Conservation (phyloP, 2,888 invertebrate genomes). For the Aplocera efformata region DNA sequence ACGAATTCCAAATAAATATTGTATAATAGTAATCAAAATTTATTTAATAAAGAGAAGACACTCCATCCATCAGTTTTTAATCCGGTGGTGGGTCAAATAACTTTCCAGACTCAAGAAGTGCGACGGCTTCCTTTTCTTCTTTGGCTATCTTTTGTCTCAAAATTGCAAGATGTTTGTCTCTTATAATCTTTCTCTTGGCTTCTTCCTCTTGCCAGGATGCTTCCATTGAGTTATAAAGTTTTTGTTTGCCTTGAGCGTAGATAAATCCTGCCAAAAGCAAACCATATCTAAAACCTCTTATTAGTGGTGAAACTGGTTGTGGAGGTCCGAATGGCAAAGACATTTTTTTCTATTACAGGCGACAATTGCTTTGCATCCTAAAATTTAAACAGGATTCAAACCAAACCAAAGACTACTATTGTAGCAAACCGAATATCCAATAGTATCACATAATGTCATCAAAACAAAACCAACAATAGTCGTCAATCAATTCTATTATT, state of each 20-base stretch:
- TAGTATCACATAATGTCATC: background rate
- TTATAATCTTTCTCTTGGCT: conserved; percentile 51
- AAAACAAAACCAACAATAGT: background rate
- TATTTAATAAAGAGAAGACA: too few relatives aligned
- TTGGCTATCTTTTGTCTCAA: conserved; percentile 49
- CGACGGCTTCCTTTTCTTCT: conserved; percentile 51
- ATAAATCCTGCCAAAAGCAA: conserved; percentile 59
- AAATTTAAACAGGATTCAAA: too few relatives aligned
- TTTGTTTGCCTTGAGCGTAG: conserved; percentile 55
- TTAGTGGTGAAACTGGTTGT: conserved; percentile 61
- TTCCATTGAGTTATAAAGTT: conserved; percentile 48
- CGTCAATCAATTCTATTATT: conserved; percentile 1
- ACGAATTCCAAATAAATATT: too few relatives aligned
- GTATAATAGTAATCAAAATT: too few relatives aligned
- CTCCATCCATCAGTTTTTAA: background rate
- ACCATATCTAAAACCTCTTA: conserved; percentile 56
- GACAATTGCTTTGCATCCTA: too few relatives aligned
- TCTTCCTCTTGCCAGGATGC: conserved; percentile 44
- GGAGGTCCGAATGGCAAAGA: conserved; percentile 57
- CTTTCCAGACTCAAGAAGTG: conserved; percentile 54
- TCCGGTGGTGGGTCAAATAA: conserved; percentile 38
- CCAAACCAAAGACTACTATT: too few relatives aligned
- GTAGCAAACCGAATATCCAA: too few relatives aligned
- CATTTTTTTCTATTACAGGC: conserved; percentile 30
- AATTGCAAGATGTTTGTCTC: conserved; percentile 50